Base-by-base conservation (phyloP, 1,140 invertebrate genomes). In the Plutomurus gul region DNA sequence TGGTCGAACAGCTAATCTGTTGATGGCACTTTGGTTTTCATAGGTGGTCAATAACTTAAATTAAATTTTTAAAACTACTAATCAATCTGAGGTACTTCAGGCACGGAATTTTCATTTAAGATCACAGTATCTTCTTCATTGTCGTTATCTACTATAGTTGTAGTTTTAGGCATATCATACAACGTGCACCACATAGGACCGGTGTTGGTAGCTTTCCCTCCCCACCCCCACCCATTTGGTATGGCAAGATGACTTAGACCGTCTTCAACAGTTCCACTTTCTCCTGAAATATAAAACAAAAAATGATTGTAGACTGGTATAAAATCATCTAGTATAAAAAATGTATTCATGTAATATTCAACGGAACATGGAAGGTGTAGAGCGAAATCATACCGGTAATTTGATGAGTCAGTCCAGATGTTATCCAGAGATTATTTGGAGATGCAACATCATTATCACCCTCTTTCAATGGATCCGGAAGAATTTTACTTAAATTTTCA, bases 211-310 rank as follows among this genome's bases (percentile, higher is more conserved):
- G 90, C 92, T 8, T 91, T 87, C 2, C 93, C 93, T 39, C 92
- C 93, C 93, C 92, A 94, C 18, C 88, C 89, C 93, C 93, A 95
- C 10, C 92, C 92, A 46, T 91, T 88, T 2, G 93, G 93, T 75
- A 95, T 94, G 40, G 92, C 92, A n/a, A 93, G 86, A 85, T 93
- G 93, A 76, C 88, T 90, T 27, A 94, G 86, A 0, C 93, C 93
- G 25, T 90, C 88, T 25, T 88, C 87, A 39, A 94, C 87, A n/a
- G 92, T 88, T 20, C 91, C 90, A 37, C 88, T 88, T 36, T 89
- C 85, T 16, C 91, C 92, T 88, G 87, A 25, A 76, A 73, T 80
- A 73, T 20, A n/a, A 33, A 74, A 30, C 13, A 65, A 47, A 72
- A 78, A 72, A 16, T 25, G 40, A 37, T 30, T 56, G n/a, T 36